Evolutionary conservation across 2,888 invertebrate species (phyloP).

Genomic region (Pristionchus fissidentatus): DNA sequence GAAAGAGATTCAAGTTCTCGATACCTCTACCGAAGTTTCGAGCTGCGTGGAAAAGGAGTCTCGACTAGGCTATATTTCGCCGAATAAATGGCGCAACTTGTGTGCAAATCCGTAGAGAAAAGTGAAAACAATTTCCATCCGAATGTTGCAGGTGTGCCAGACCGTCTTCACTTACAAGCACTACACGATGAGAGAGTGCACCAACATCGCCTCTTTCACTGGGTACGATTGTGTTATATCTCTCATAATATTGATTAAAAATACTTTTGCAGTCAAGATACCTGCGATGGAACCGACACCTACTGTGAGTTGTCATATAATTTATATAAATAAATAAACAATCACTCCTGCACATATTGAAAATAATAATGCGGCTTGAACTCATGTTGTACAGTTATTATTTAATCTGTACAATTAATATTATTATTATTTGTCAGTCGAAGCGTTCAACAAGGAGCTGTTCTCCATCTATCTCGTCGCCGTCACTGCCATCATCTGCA

Average conservation of each 20-base stretch:
- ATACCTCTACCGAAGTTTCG: too few relatives aligned
- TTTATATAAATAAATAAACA: not conserved
- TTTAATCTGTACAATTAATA: too few relatives aligned
- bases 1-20: too few relatives aligned
- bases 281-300: not conserved
- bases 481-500: not conserved
- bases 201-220: not conserved
- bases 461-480: constrained; percentile 10
- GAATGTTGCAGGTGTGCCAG: constrained; percentile 20
- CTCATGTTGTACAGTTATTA: too few relatives aligned
- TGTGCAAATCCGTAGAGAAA: too few relatives aligned
- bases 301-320: not conserved
- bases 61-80: too few relatives aligned
- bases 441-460: not conserved
- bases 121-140: too few relatives aligned
- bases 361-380: too few relatives aligned
- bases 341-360: too few relatives aligned
- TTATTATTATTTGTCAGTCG: not conserved
- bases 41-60: too few relatives aligned
- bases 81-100: too few relatives aligned
- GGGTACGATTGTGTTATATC: not conserved
- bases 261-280: not conserved
- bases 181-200: not conserved
- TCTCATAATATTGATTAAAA: not conserved
- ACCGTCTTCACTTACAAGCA: constrained; percentile 27